Percentiles rank a stretch among this genome's conserved stretches.
These are phyloP conservation scores for Phocoena phocoena DNA, from an alignment of 2,113 vertebrate genomes.

Conservation along the genomic window DNA sequence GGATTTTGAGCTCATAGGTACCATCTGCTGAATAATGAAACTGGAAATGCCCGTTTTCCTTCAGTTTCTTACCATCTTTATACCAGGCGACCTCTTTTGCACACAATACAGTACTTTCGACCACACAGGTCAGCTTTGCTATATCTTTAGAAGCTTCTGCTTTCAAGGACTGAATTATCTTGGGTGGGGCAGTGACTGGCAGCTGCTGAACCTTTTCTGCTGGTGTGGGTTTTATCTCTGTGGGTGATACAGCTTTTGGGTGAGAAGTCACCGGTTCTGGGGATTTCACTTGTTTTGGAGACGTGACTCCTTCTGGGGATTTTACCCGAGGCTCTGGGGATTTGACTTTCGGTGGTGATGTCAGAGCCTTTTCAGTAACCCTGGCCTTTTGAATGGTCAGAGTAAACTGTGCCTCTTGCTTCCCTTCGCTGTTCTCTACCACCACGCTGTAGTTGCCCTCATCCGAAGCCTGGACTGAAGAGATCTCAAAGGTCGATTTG, in stretches of 20 bases:
- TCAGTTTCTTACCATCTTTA: constrained; percentile 92
- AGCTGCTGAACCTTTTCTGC: constrained; percentile 85
- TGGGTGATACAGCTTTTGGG: constrained; percentile 88
- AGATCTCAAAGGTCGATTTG: constrained; percentile 94
- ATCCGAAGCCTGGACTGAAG: constrained; percentile 91
- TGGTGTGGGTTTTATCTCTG: constrained; percentile 84
- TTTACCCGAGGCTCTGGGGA: constrained; percentile 89
- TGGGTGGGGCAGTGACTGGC: constrained; percentile 85
- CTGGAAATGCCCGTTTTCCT: constrained; percentile 90
- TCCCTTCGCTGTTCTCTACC: constrained; percentile 93
- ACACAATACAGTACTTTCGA: constrained; percentile 89
- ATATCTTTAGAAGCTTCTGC: constrained; percentile 89
- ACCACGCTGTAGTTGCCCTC: constrained; percentile 93
- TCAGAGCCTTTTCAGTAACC: constrained; percentile 86
- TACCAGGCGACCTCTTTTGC: constrained; percentile 93
- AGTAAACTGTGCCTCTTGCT: constrained; percentile 93
- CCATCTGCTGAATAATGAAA: constrained; percentile 93
- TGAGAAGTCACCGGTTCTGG: constrained; percentile 87
- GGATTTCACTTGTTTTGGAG: constrained; percentile 91
- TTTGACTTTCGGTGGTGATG: constrained; percentile 88
- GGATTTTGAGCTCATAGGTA: constrained; percentile 92
- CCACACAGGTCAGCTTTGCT: constrained; percentile 91
- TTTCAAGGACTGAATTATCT: constrained; percentile 90
- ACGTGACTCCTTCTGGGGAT: constrained; percentile 89
- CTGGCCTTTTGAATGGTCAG: constrained; percentile 90